Evolutionary conservation across 2,113 vertebrate genomes (phyloP), one percentile per base, ranked within the genome.

Genomic region (Micronycteris hirsuta): DNA sequence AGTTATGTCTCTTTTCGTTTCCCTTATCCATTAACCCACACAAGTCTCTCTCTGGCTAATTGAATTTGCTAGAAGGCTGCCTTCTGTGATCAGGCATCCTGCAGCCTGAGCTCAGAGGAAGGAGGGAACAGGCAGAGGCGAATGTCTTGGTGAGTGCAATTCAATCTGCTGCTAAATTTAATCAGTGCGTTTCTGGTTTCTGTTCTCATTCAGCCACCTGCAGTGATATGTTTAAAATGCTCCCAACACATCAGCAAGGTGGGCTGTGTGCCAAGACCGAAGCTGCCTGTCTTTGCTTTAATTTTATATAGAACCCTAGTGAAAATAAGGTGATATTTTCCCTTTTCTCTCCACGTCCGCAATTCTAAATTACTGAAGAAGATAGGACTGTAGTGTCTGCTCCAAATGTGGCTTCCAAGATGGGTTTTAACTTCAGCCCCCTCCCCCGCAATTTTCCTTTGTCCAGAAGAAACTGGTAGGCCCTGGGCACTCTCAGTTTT

Each of bases 101-200:
- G 68, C 84, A 93, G 96, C 33, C 96, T 95, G 87, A 91, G 92
- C 91, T n/a, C 67, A 49, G 90, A 93, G 82, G 95, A 95, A n/a
- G 71, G 85, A 89, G 61, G 63, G 70, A 92, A 70, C 74, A 92
- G 85, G 90, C 95, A 65, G 92, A 92, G 85, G 96, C 88, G 61
- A 96, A 84, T 3, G 22, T 93, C 92, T 95, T 86, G 82, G 94
- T 95, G 92, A 96, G 85, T 0, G 19, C 89, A 54, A 96, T 96
- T 96, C 92, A 97, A 92, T 97, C 92, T 97, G 95, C 82, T 95
- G 91, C 97, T 97, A 97, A 97, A 98, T 97, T 96, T 95, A 97
- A 96, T 98, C 96, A 93, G 85, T 78, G 26, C 28, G 65, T 95
- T 97, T 95, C 90, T 96, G 92, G 73, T 93, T 98, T 96, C 96